Percentiles rank a stretch among this genome's conserved stretches.
Evolutionary conservation across 2,113 vertebrate genomes (phyloP).

Genomic region (Vulpes lagopus): DNA sequence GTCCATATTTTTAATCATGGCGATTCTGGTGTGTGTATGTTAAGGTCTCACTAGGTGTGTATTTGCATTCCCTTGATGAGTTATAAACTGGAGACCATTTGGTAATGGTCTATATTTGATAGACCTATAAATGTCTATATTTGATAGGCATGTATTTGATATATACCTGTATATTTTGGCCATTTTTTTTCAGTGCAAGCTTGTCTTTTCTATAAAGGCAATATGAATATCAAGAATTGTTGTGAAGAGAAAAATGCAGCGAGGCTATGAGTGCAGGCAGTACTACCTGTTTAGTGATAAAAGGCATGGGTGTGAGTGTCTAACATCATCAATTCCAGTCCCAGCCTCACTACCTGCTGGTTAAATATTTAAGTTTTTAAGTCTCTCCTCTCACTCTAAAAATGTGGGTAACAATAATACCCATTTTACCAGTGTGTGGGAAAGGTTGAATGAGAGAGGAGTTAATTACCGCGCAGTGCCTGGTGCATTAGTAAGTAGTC

Average conservation of each 20-base stretch:
- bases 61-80: not conserved
- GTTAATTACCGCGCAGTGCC: not conserved
- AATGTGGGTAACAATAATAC: not conserved
- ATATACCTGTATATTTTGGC: not conserved
- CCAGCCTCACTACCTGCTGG: not conserved
- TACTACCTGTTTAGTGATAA: not conserved
- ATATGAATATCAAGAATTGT: not conserved
- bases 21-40: not conserved
- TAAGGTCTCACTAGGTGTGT: not conserved
- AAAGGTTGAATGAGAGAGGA: not conserved
- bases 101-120: too few relatives aligned
- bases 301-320: too few relatives aligned
- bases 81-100: not conserved
- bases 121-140: too few relatives aligned
- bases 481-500: not conserved
- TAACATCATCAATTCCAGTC: not conserved
- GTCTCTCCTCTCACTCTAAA: not conserved
- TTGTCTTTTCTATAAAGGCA: not conserved
- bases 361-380: not conserved
- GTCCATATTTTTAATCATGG: not conserved
- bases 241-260: not conserved
- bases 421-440: not conserved
- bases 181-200: not conserved
- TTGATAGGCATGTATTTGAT: not conserved
- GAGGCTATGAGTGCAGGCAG: not conserved